phyloP scores from a whole-genome alignment of 2,797 vertebrate genomes.

The Halcyon leucocephala region DNA sequence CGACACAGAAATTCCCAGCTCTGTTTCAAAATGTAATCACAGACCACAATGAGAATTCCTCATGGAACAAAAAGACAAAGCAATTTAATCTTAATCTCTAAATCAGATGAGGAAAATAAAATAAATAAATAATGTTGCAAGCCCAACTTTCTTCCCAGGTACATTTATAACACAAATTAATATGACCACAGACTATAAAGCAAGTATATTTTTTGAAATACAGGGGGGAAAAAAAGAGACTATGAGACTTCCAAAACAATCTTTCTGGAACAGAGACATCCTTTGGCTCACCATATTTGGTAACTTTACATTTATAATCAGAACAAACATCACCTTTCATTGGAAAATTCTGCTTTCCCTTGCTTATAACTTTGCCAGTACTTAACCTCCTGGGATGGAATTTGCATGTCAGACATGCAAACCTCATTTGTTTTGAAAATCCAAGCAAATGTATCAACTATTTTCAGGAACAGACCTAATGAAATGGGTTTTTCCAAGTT shows the following conservation, averaged over 20 bases:
- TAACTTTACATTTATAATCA: not conserved
- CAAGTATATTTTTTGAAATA: not conserved
- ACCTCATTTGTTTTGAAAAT: conserved; percentile 42
- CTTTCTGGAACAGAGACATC: not conserved
- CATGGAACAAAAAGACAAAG: not conserved
- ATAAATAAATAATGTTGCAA: not conserved
- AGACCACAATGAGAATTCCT: not conserved
- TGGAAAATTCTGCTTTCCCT: not conserved
- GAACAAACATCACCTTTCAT: not conserved
- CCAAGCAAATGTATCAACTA: not conserved
- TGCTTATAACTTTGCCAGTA: not conserved
- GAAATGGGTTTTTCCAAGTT: not conserved
- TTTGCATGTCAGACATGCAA: not conserved
- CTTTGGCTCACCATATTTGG: not conserved
- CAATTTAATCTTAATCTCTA: not conserved
- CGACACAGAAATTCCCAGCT: not conserved
- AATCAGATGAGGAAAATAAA: accelerated
- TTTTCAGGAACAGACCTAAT: not conserved
- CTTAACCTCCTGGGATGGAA: not conserved
- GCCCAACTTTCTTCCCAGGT: not conserved
- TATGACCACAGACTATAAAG: not conserved
- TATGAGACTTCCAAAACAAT: not conserved
- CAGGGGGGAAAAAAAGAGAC: not conserved
- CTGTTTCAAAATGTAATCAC: not conserved
- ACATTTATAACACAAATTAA: not conserved